A percentile compares a stretch with the other conserved stretches of the same genome.
phyloP scores from a whole-genome alignment of 1,140 invertebrate species.

The Diorhabda carinulata region DNA sequence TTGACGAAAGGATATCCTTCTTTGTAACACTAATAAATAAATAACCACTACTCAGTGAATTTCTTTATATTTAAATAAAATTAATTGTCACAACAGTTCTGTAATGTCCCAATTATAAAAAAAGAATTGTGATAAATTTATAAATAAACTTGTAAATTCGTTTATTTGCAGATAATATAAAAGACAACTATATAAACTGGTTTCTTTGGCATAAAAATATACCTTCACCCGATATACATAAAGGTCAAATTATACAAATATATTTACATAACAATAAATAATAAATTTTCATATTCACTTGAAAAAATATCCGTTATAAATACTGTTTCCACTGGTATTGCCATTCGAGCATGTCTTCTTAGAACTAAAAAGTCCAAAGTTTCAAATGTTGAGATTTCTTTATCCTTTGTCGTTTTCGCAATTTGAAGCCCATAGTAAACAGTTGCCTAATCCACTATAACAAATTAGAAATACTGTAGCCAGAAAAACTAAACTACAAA shows the following conservation, averaged over 20 bases:
- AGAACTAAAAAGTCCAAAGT: slow-evolving; percentile 9
- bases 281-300: neutral
- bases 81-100: too few species aligned
- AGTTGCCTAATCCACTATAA: slow-evolving; percentile 93
- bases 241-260: slow-evolving; percentile 14
- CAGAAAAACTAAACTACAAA: slow-evolving; percentile 91
- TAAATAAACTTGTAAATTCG: neutral
- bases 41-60: too few species aligned
- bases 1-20: too few species aligned
- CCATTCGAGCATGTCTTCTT: neutral
- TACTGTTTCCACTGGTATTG: neutral
- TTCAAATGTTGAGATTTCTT: slow-evolving; percentile 7
- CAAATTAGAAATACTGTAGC: slow-evolving; percentile 90
- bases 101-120: too few species aligned
- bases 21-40: too few species aligned
- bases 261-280: slow-evolving; percentile 23
- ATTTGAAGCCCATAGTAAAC: slow-evolving; percentile 82
- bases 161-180: slow-evolving; percentile 1
- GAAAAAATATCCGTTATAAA: slow-evolving; percentile 5
- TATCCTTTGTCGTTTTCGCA: slow-evolving; percentile 65
- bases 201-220: slow-evolving; percentile 20
- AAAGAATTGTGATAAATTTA: too few species aligned
- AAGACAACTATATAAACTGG: neutral
- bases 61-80: too few species aligned
- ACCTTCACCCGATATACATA: neutral